Evolutionary conservation across 2,113 vertebrate species (phyloP).

Genomic region (Archilochus colubris): DNA sequence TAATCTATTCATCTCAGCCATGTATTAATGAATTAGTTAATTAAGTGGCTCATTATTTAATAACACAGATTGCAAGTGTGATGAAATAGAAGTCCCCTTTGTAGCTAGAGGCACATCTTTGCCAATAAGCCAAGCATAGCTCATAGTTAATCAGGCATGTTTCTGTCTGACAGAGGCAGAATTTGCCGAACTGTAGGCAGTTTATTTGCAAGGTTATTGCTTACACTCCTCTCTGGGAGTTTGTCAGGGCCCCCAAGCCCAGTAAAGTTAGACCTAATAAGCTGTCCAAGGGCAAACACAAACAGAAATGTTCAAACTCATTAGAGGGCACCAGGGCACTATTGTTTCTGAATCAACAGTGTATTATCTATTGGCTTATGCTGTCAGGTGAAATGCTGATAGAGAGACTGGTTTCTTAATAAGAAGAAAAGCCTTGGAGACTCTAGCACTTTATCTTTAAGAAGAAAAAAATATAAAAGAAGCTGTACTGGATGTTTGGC

Average conservation of each 20-base stretch:
- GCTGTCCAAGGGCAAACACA: conserved; percentile 17
- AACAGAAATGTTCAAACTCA: neutral
- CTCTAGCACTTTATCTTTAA: neutral
- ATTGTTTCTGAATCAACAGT: neutral
- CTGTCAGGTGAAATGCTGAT: neutral
- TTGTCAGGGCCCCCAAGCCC: neutral
- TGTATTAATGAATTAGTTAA: conserved; percentile 63
- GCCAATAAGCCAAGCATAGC: conserved; percentile 32
- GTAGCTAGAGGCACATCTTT: conserved; percentile 41
- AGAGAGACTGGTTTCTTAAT: neutral
- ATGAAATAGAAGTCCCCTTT: conserved; percentile 52
- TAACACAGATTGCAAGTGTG: conserved; percentile 57
- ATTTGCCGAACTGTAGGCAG: conserved; percentile 45
- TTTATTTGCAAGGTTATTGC: conserved; percentile 45
- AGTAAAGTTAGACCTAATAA: neutral
- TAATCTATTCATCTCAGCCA: conserved; percentile 42
- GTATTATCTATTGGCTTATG: neutral
- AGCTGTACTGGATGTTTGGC: neutral
- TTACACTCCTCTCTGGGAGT: neutral
- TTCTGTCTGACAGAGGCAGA: conserved; percentile 30
- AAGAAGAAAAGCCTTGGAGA: neutral
- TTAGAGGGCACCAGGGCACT: neutral
- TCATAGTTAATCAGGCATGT: conserved; percentile 23
- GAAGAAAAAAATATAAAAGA: neutral
- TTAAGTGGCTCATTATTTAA: conserved; percentile 60